Evolutionary conservation across 1,140 invertebrate genomes (phyloP).

Genomic region (Leptinotarsa lineolata): DNA sequence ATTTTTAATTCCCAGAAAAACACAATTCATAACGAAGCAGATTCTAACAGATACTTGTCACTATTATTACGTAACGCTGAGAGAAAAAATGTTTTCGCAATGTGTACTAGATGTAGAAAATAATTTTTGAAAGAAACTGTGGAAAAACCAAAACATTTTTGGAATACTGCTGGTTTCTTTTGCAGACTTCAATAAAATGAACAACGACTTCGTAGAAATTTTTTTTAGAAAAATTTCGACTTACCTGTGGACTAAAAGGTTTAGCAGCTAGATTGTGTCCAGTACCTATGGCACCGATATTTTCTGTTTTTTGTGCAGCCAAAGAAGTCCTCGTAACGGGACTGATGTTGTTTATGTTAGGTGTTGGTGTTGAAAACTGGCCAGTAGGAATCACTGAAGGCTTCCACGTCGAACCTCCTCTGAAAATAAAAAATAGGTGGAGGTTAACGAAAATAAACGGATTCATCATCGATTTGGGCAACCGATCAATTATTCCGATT

Average conservation of each 20-base stretch:
- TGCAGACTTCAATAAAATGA: no score
- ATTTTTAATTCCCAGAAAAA: no score
- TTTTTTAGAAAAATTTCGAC: not conserved
- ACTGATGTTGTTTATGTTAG: slow-evolving; percentile 62
- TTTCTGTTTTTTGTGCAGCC: slow-evolving; percentile 72
- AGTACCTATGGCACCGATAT: slow-evolving; percentile 73
- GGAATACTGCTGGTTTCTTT: no score
- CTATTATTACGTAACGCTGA: no score
- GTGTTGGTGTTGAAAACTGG: slow-evolving; percentile 63
- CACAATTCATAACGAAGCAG: no score
- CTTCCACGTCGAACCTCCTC: slow-evolving; percentile 80
- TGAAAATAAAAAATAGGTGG: slow-evolving; percentile 53
- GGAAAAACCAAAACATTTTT: no score
- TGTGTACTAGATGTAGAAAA: no score
- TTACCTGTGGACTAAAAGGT: slow-evolving; percentile 64
- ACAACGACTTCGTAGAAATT: no score
- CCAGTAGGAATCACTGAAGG: slow-evolving; percentile 74
- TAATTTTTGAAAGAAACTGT: no score
- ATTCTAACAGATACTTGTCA: no score
- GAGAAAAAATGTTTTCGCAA: no score
- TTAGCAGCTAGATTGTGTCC: slow-evolving; percentile 86
- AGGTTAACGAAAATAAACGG: slow-evolving; percentile 32
- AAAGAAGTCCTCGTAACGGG: slow-evolving; percentile 88
- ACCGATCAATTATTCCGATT: slow-evolving; percentile 37
- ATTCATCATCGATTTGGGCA: slow-evolving; percentile 38